These are phyloP conservation scores for Myotis yumanensis DNA, from an alignment of 2,113 vertebrate genomes.

Conservation along the genomic window DNA sequence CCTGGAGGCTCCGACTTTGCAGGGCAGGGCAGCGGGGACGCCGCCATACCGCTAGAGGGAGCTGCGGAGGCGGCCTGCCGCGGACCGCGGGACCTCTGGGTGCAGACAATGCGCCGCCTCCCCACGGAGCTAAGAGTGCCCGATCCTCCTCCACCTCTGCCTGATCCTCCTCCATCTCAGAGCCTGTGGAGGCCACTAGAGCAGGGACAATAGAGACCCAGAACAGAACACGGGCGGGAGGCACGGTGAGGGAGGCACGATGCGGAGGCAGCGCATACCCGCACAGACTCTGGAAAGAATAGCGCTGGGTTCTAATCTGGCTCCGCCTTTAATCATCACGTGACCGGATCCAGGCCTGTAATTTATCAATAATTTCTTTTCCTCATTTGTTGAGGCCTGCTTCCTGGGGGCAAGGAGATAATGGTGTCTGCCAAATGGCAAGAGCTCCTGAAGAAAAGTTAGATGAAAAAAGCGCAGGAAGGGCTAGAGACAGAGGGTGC, in stretches of 20 bases:
- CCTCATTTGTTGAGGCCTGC: neutral
- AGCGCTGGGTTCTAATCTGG: neutral
- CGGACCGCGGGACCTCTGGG: neutral
- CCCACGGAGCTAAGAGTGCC: neutral
- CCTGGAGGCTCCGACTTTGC: neutral
- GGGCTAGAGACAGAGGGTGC: neutral
- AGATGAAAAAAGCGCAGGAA: neutral
- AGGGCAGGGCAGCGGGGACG: neutral
- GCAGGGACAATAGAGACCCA: neutral
- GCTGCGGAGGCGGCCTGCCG: neutral
- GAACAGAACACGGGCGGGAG: neutral
- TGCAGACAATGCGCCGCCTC: neutral
- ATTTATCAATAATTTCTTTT: neutral
- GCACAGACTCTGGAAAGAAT: neutral
- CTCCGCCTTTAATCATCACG: accelerated
- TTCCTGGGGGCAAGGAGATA: neutral
- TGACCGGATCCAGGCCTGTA: neutral
- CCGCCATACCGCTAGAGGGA: neutral
- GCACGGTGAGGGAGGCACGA: neutral
- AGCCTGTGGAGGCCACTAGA: neutral
- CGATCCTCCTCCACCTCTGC: too few relatives aligned
- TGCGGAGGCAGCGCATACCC: neutral
- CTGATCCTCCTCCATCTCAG: neutral
- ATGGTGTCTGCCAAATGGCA: neutral
- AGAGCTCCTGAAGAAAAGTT: too few relatives aligned